A percentile compares a stretch with the other conserved stretches of the same genome.
Evolutionary conservation across 2,888 invertebrate species (phyloP).

Genomic region (Pedicia rivosa): DNA sequence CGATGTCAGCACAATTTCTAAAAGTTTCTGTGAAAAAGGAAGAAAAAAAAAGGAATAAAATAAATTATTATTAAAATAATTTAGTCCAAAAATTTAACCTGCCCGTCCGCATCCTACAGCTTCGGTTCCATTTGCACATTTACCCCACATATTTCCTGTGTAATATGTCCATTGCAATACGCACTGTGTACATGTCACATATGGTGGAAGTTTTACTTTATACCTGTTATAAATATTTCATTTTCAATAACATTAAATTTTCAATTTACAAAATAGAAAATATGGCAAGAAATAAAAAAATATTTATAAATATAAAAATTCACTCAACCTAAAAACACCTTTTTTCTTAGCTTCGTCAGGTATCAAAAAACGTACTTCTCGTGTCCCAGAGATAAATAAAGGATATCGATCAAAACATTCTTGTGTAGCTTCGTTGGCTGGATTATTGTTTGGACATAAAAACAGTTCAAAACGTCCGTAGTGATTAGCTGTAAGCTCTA

Average conservation of each 20-base stretch:
- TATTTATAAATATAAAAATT: slow-evolving; percentile 20
- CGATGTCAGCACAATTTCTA: slow-evolving; percentile 79
- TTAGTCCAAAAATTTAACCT: slow-evolving; percentile 15
- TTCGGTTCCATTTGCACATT: slow-evolving; percentile 69
- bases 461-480: slow-evolving; percentile 73
- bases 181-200: slow-evolving; percentile 74
- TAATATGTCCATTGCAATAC: slow-evolving; percentile 89
- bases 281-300: slow-evolving; percentile 13
- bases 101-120: slow-evolving; percentile 80
- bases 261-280: slow-evolving; percentile 19
- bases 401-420: slow-evolving; percentile 73
- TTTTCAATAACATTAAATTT: neutral
- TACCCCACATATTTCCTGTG: slow-evolving; percentile 86
- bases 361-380: slow-evolving; percentile 52
- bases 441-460: slow-evolving; percentile 75
- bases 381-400: slow-evolving; percentile 53
- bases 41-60: neutral
- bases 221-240: slow-evolving; percentile 36
- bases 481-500: slow-evolving; percentile 82
- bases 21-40: slow-evolving; percentile 49
- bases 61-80: neutral
- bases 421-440: slow-evolving; percentile 57
- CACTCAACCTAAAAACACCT: slow-evolving; percentile 44
- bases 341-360: slow-evolving; percentile 56
- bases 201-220: slow-evolving; percentile 61